Percentiles rank a stretch among this genome's conserved stretches.
phyloP scores from a whole-genome alignment of 2,888 invertebrate genomes.

The Nomada fabriciana region DNA sequence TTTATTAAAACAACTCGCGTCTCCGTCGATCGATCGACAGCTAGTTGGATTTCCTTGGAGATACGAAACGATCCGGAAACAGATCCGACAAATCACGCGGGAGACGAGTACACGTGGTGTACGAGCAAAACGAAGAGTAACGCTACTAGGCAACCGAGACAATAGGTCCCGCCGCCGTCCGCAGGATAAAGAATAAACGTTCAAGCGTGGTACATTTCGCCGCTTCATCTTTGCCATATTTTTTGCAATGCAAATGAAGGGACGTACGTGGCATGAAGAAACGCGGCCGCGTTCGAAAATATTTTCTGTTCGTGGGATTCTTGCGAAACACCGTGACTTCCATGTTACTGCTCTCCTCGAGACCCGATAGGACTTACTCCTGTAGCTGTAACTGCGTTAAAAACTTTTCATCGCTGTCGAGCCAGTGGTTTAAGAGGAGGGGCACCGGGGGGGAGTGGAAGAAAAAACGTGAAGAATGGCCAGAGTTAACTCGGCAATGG shows the following conservation, averaged over 20 bases:
- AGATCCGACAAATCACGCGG: slow-evolving; percentile 26
- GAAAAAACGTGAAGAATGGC: background rate
- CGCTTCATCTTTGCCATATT: background rate
- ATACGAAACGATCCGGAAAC: slow-evolving; percentile 21
- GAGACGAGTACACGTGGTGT: slow-evolving; percentile 2
- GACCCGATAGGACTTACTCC: slow-evolving; percentile 1
- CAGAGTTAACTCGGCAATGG: slow-evolving; percentile 32
- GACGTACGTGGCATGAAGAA: slow-evolving; percentile 23
- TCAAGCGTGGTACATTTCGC: slow-evolving; percentile 5
- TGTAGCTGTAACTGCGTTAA: slow-evolving; percentile 6
- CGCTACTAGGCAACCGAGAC: background rate
- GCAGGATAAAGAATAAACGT: slow-evolving; percentile 46
- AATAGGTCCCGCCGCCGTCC: slow-evolving; percentile 25
- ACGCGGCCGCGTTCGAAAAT: slow-evolving; percentile 17
- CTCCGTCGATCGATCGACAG: slow-evolving; percentile 42
- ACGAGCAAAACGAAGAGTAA: slow-evolving; percentile 4
- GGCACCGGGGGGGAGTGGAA: background rate
- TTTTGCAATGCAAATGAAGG: slow-evolving; percentile 16
- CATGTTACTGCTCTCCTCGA: background rate
- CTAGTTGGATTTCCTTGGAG: slow-evolving; percentile 70
- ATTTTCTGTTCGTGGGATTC: slow-evolving; percentile 15
- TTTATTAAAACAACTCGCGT: slow-evolving; percentile 63
- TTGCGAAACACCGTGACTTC: slow-evolving; percentile 10
- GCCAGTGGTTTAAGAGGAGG: background rate
- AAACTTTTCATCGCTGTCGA: slow-evolving; percentile 3